phyloP scores from a whole-genome alignment of 2,888 invertebrate genomes.

The Pyrrhia umbra region DNA sequence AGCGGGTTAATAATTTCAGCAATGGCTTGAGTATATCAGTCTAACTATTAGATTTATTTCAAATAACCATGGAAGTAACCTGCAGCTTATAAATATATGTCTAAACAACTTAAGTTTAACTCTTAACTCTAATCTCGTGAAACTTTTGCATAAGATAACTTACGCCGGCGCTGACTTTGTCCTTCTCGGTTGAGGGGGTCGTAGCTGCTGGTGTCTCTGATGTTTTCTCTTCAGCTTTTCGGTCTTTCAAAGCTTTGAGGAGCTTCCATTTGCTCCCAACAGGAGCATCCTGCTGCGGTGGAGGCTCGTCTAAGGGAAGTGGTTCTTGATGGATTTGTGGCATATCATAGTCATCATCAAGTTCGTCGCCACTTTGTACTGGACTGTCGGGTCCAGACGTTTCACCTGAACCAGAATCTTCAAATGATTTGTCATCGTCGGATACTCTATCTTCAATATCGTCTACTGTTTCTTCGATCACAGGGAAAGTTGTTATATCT shows the following conservation, averaged over 20 bases:
- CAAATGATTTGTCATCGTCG: constrained; percentile 85
- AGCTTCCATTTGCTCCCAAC: constrained; percentile 97
- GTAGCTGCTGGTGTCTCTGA: constrained; percentile 92
- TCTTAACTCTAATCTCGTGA: constrained; percentile 92
- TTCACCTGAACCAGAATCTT: constrained; percentile 94
- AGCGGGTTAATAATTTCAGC: constrained; percentile 74
- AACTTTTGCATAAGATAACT: constrained; percentile 92
- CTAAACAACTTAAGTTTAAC: constrained; percentile 75
- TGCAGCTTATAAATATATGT: constrained; percentile 52
- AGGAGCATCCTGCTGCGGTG: constrained; percentile 88
- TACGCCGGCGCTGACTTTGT: constrained; percentile 93
- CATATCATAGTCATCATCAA: constrained; percentile 92
- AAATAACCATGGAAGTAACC: constrained; percentile 59
- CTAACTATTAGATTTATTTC: constrained; percentile 73
- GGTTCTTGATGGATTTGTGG: constrained; percentile 79
- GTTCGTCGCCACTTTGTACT: constrained; percentile 93
- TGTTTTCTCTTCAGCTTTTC: constrained; percentile 96
- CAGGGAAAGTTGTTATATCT: constrained; percentile 87
- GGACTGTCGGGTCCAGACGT: constrained; percentile 97
- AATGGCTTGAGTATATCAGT: constrained; percentile 76
- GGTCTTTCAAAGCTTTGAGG: constrained; percentile 96
- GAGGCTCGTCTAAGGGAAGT: constrained; percentile 72
- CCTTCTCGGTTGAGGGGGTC: constrained; percentile 90
- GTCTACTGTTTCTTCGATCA: constrained; percentile 85
- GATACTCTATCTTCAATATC: constrained; percentile 72